Base-by-base conservation (phyloP, 2,797 vertebrate genomes). In the Scomberomorus guttatus region DNA sequence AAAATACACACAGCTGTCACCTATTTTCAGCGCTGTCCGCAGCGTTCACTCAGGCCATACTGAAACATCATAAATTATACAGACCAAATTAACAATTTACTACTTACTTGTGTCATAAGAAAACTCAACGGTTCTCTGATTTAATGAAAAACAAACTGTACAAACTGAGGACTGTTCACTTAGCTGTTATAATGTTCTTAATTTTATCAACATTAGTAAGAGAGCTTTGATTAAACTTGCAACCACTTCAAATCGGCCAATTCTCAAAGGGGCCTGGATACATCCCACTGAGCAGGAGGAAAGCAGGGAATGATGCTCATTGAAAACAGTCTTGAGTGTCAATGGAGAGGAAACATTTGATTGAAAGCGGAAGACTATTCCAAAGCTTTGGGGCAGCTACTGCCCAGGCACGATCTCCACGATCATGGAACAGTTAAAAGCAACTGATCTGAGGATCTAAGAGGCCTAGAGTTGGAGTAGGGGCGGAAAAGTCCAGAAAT, bases 1-100 rank as follows among this genome's bases (percentile, higher is more conserved):
- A 66, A 70, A 12, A 80, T 3, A 60, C 77, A 77, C 37, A 25
- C 14, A 51, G 37, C 15, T 42, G 55, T 62, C 62, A 61, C 37
- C 46, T 46, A 24, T 52, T 62, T 72, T 62, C 18, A 67, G 3
- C 5, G 18, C 54, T 48, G 54, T 80, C 82, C 57, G 20, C 55
- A 56, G 22, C n/a, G 0, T 58, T n/a, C 44, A 57, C 32, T 29
- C 17, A 46, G 25, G 10, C 6, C 48, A 20, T 3, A 42, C 6
- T 58, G 48, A 65, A 51, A 24, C 58, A n/a, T 22, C 18, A 51
- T 39, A 2, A 58, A 60, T 76, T 15, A 64, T 10, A 65, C 24
- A 73, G 63, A 50, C 34, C 20, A 17, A 6, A 27, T 20, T 29
- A 54, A 68, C 50, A 25, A 34, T 39, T 27, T n/a, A 25, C 52